Percentiles rank a stretch among this genome's conserved stretches.
Conservation (phyloP, 1,140 invertebrate species). For the Habropoda laboriosa region DNA sequence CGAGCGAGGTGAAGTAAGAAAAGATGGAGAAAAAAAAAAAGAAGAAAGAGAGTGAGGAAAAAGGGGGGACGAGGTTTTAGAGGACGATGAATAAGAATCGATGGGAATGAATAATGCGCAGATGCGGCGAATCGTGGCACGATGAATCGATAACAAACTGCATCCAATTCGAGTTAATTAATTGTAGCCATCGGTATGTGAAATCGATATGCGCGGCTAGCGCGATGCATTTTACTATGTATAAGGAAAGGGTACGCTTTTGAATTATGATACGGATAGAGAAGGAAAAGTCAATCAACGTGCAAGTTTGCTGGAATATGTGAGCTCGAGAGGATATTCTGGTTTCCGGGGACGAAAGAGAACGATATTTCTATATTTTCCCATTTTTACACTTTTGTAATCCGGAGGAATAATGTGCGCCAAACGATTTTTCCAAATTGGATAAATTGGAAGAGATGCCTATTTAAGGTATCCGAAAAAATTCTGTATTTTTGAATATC, state of each 20-base stretch:
- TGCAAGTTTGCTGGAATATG: not conserved
- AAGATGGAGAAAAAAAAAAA: not conserved
- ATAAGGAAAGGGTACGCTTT: not conserved
- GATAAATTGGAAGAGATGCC: no score
- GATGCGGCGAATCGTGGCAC: not conserved
- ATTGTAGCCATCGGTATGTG: not conserved
- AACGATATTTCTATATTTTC: no score
- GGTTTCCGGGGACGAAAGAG: no score
- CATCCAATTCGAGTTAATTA: constrained; percentile 11
- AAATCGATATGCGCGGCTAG: not conserved
- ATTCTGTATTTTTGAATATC: no score
- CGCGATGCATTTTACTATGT: not conserved
- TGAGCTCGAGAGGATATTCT: no score
- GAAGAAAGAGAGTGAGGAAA: not conserved
- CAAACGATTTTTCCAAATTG: no score
- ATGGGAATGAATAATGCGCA: constrained; percentile 24
- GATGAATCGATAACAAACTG: constrained; percentile 5
- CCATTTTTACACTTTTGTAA: no score
- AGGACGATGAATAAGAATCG: constrained; percentile 12
- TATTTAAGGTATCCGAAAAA: no score
- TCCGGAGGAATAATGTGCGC: no score
- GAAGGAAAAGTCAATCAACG: not conserved
- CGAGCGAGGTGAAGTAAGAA: not conserved
- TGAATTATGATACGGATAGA: not conserved
- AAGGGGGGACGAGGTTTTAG: not conserved